Evolutionary conservation across 2,888 invertebrate species (phyloP), one percentile per base, ranked within the genome.

Genomic region (Drosophila suboccidentalis): DNA sequence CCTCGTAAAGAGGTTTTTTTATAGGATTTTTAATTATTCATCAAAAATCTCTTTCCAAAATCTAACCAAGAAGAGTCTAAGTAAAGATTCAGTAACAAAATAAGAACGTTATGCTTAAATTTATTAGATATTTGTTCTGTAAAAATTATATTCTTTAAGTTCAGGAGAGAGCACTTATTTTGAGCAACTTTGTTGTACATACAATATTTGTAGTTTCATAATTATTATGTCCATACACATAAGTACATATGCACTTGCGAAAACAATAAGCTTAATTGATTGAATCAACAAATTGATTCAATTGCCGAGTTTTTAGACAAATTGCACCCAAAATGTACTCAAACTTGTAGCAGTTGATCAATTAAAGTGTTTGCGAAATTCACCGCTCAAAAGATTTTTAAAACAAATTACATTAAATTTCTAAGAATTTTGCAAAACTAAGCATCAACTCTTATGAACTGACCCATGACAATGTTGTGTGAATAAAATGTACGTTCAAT

Each of bases 261-360:
- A n/a, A 34, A 39, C 41, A 11, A 41, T 4, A 39, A 36, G 26
- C 29, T 46, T 19, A 54, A 47, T 29, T 62, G 55, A 44, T 46
- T 54, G 55, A 46, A 29, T 46, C 29, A 44, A 38, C 46, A n/a
- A 44, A 61, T 62, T 62, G 54, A 54, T 29, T 39, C 54, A 62
- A 62, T 62, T 55, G 54, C 22, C 34, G 22, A 34, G 10, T 17
- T n/a, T 43, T 17, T 32, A 32, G 39, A n/a, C 32, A 41, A 49
- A 47, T 38, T 47, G 58, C 38, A 58, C 44, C 44, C 43, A 44
- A 44, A 44, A 46, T 46, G 46, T 29, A 29, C 54, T 17, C 4
- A 59, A 32, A 39, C 2, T 32, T 39, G n/a, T 44, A 43, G 13
- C 6, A 50, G 13, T 50, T n/a, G 19, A 22, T 26, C 22, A 57